These are phyloP conservation scores for Ceratitis capitata DNA, from an alignment of 1,140 invertebrate genomes.

Conservation along the genomic window DNA sequence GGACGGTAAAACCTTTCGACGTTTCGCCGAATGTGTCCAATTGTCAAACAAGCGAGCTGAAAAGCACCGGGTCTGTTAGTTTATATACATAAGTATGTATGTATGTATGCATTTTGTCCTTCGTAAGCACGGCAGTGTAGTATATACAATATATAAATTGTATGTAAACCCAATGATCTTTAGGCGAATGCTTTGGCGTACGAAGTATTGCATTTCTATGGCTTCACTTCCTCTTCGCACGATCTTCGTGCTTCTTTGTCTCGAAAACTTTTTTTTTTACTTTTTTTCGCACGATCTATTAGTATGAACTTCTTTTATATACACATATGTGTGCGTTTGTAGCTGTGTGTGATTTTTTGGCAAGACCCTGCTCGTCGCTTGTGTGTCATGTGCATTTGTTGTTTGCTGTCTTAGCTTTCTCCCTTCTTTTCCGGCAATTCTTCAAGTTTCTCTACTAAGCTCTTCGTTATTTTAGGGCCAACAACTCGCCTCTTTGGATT, in stretches of 20 bases:
- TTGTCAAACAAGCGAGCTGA: too few relatives aligned
- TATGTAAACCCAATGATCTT: too few relatives aligned
- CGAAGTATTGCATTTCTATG: not conserved
- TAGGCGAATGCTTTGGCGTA: not conserved
- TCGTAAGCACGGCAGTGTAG: not conserved
- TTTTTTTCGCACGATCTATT: too few relatives aligned
- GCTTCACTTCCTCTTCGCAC: constrained; percentile 10
- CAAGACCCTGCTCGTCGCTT: not conserved
- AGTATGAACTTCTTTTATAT: not conserved
- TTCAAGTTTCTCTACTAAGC: constrained; percentile 30
- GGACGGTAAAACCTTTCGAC: too few relatives aligned
- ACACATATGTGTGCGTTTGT: not conserved
- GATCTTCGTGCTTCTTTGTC: not conserved
- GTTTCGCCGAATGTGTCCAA: too few relatives aligned
- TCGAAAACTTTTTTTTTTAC: not conserved
- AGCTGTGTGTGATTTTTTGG: constrained; percentile 6
- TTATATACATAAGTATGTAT: not conserved
- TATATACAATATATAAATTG: too few relatives aligned
- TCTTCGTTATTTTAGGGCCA: not conserved
- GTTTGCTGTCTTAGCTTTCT: not conserved
- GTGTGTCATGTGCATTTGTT: not conserved
- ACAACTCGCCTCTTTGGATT: not conserved
- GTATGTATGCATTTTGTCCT: not conserved
- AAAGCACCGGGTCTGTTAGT: too few relatives aligned
- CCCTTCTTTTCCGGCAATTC: not conserved